These are phyloP conservation scores for Eupithecia pulchellata DNA, from an alignment of 2,888 invertebrate genomes.

Conservation along the genomic window DNA sequence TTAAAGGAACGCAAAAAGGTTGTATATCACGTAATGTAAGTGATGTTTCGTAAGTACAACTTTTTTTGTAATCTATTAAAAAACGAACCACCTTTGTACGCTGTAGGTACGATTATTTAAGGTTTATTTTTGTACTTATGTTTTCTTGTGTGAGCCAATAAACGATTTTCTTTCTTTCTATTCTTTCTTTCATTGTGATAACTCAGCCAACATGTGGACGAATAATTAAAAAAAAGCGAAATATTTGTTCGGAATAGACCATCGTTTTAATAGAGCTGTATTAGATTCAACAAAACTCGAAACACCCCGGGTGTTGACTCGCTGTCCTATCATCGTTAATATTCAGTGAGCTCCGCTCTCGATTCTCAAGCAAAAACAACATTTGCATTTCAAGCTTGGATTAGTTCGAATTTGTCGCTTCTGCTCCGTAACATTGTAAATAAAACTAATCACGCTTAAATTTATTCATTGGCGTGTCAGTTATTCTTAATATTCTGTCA, in stretches of 20 bases:
- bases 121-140: too few species aligned
- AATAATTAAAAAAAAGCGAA: neutral
- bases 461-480: neutral
- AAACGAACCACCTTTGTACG: too few species aligned
- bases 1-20: too few species aligned
- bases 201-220: too few species aligned
- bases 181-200: too few species aligned
- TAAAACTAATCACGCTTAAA: neutral
- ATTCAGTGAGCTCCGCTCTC: conserved; percentile 7
- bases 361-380: conserved; percentile 12
- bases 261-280: neutral
- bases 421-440: conserved; percentile 4
- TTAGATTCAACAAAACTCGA: neutral
- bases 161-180: too few species aligned
- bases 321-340: neutral
- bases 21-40: too few species aligned
- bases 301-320: conserved; percentile 5
- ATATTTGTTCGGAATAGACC: neutral
- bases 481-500: neutral
- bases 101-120: too few species aligned
- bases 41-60: too few species aligned
- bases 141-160: too few species aligned
- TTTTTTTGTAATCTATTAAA: too few species aligned
- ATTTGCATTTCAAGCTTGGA: conserved; percentile 12
- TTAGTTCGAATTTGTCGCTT: conserved; percentile 9